These are phyloP conservation scores for Brachypteracias leptosomus DNA, from an alignment of 2,113 vertebrate species.

Conservation along the genomic window DNA sequence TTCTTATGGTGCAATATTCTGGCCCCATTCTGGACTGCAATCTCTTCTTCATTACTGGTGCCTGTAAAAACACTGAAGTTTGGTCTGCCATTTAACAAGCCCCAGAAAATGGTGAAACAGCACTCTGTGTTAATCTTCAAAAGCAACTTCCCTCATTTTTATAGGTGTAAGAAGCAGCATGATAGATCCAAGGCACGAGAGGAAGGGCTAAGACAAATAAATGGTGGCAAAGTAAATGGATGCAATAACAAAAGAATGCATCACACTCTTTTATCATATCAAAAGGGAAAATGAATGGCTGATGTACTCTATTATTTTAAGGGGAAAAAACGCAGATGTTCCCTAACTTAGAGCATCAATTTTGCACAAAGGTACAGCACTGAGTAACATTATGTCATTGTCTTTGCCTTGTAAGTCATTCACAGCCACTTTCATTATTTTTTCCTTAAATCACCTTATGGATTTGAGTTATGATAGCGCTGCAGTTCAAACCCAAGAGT, in stretches of 20 bases:
- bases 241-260: not conserved
- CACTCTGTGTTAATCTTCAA: not conserved
- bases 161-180: not conserved
- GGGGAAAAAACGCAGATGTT: not conserved
- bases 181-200: not conserved
- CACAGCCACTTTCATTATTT: not conserved
- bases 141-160: not conserved
- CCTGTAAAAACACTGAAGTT: not conserved
- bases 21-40: not conserved
- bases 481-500: not conserved
- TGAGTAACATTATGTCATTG: not conserved
- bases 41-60: not conserved
- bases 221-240: not conserved
- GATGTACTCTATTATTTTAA: slow-evolving; percentile 26
- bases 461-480: not conserved
- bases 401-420: slow-evolving; percentile 8
- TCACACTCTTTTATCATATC: not conserved
- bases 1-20: not conserved
- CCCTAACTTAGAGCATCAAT: not conserved
- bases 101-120: not conserved
- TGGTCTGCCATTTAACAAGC: not conserved
- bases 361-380: not conserved
- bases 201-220: not conserved
- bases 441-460: not conserved
- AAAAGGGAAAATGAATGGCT: not conserved